Percentiles rank a stretch among this genome's conserved stretches.
phyloP scores from a whole-genome alignment of 2,888 invertebrate species.

The Nephrocerus scutellatus region DNA sequence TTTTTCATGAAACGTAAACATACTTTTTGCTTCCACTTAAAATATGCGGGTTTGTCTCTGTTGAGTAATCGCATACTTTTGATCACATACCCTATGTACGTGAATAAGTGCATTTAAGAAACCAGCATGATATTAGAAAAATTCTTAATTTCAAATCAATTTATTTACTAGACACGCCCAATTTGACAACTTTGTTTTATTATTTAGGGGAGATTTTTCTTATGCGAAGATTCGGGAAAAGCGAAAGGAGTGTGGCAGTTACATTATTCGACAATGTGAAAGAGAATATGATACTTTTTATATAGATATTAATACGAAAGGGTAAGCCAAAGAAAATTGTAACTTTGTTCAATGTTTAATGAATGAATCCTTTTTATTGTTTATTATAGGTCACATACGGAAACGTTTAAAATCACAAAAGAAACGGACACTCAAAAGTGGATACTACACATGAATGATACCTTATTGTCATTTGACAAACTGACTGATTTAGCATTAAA shows the following conservation, averaged over 20 bases:
- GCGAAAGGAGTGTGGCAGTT: slow-evolving; percentile 71
- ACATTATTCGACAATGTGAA: slow-evolving; percentile 75
- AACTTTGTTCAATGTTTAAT: slow-evolving; percentile 2
- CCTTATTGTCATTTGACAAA: slow-evolving; percentile 31
- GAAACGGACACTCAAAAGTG: slow-evolving; percentile 34
- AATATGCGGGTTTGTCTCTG: no score
- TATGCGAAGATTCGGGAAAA: slow-evolving; percentile 77
- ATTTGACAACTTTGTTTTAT: slow-evolving; percentile 1
- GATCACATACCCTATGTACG: neutral
- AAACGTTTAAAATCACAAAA: slow-evolving; percentile 58
- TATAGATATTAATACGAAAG: slow-evolving; percentile 72
- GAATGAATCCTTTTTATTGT: slow-evolving; percentile 8
- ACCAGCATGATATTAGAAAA: neutral
- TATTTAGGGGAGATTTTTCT: slow-evolving; percentile 68
- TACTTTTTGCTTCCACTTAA: no score
- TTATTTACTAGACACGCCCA: neutral
- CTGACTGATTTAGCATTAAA: slow-evolving; percentile 38
- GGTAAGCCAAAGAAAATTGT: slow-evolving; percentile 48
- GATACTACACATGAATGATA: slow-evolving; percentile 36
- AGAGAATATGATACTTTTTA: slow-evolving; percentile 71
- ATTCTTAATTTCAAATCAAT: slow-evolving; percentile 1
- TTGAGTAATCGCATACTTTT: no score
- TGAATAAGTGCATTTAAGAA: neutral
- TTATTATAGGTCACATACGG: slow-evolving; percentile 55
- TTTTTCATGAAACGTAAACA: no score